Evolutionary conservation across 2,888 invertebrate species (phyloP).

Genomic region (Diarsia mendica): DNA sequence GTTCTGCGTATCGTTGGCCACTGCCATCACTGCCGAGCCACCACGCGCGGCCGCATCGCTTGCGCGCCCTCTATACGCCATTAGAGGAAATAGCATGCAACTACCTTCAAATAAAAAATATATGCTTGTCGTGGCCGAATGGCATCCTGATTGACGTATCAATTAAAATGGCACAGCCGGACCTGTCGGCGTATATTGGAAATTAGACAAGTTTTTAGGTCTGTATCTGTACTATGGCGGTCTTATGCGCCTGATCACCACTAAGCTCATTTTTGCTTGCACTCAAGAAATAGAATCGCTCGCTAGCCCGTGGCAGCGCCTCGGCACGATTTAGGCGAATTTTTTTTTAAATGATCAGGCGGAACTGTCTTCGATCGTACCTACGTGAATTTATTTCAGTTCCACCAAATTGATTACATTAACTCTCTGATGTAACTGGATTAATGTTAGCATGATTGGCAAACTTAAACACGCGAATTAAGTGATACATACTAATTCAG

Average conservation of each 20-base stretch:
- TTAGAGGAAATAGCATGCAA: conserved; percentile 73
- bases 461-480: conserved; percentile 22
- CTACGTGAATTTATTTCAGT: conserved; percentile 20
- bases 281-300: too few species aligned
- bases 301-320: too few species aligned
- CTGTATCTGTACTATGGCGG: conserved; percentile 9
- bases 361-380: too few species aligned
- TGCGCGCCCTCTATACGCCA: conserved; percentile 56
- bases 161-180: conserved; percentile 59
- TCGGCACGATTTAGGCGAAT: too few species aligned
- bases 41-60: conserved; percentile 41
- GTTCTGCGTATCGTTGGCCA: conserved; percentile 76
- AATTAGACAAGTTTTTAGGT: conserved; percentile 43
- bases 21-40: conserved; percentile 55
- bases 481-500: conserved; percentile 38
- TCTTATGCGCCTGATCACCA: too few species aligned
- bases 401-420: conserved; percentile 14
- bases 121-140: conserved; percentile 44
- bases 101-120: conserved; percentile 56
- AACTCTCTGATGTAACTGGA: conserved; percentile 9
- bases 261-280: too few species aligned
- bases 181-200: conserved; percentile 34
- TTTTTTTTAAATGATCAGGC: too few species aligned
- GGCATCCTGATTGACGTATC: conserved; percentile 57
- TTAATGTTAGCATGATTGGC: conserved; percentile 14